phyloP scores from a whole-genome alignment of 2,797 vertebrate genomes.

The Thamnophis elegans region DNA sequence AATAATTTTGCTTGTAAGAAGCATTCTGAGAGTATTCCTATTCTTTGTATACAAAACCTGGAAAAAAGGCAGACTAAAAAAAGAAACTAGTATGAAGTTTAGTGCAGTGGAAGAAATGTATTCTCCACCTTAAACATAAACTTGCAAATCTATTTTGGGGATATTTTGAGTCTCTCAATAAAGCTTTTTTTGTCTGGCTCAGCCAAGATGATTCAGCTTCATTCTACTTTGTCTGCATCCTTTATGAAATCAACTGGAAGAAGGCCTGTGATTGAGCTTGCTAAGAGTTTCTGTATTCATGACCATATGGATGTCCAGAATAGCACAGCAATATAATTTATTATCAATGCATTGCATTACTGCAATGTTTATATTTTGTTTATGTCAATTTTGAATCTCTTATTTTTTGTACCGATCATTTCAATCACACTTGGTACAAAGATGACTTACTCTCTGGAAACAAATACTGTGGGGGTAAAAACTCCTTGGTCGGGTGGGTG shows the following conservation, averaged over 20 bases:
- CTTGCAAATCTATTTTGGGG: neutral
- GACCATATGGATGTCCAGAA: neutral
- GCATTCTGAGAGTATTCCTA: neutral
- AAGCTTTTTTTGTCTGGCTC: neutral
- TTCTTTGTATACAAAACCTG: neutral
- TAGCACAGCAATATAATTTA: neutral
- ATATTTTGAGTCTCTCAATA: neutral
- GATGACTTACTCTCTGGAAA: too few species aligned
- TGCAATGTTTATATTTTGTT: neutral
- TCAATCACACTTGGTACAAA: too few species aligned
- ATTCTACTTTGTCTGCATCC: neutral
- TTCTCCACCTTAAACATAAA: neutral
- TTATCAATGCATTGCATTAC: neutral
- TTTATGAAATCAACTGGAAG: neutral
- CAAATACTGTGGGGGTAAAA: too few species aligned
- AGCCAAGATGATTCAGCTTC: neutral
- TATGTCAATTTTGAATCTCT: neutral
- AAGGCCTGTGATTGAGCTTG: neutral
- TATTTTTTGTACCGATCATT: neutral
- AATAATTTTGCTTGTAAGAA: neutral
- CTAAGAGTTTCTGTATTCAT: neutral
- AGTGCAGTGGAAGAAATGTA: neutral
- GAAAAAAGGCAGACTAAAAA: neutral
- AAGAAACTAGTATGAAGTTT: neutral
- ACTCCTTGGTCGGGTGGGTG: too few species aligned